phyloP scores from a whole-genome alignment of 2,888 invertebrate species.

The Plusia festucae region DNA sequence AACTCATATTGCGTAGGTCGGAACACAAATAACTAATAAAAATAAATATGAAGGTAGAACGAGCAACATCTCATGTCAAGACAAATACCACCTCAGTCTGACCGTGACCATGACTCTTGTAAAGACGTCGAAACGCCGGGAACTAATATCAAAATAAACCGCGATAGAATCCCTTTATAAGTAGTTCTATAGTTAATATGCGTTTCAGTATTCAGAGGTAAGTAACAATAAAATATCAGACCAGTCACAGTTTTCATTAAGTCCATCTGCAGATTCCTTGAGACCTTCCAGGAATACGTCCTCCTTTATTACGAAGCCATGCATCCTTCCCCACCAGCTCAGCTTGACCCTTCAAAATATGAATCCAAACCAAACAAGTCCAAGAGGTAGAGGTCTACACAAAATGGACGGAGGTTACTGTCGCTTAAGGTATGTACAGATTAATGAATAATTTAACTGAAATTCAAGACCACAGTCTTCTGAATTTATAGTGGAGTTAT shows the following conservation, averaged over 20 bases:
- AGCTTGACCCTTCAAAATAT: not conserved
- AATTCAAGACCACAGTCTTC: constrained; percentile 51
- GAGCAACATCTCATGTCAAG: too few relatives aligned
- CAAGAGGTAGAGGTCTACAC: not conserved
- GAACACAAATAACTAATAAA: too few relatives aligned
- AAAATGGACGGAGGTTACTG: constrained; percentile 14
- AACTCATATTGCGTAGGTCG: too few relatives aligned
- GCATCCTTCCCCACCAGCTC: constrained; percentile 25
- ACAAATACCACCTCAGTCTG: too few relatives aligned
- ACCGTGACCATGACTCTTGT: too few relatives aligned
- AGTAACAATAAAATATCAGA: constrained; percentile 15
- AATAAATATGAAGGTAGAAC: too few relatives aligned
- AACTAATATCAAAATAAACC: too few relatives aligned
- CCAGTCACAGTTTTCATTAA: constrained; percentile 44
- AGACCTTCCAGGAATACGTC: constrained; percentile 54
- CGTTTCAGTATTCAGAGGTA: too few relatives aligned
- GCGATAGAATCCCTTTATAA: too few relatives aligned
- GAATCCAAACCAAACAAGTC: not conserved
- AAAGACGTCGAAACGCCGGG: too few relatives aligned
- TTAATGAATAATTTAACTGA: constrained; percentile 56
- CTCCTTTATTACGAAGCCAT: constrained; percentile 53
- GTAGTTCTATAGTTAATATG: too few relatives aligned
- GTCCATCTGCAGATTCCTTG: constrained; percentile 57
- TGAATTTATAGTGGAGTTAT: constrained; percentile 34
- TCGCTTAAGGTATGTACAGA: constrained; percentile 46